phyloP scores from a whole-genome alignment of 2,888 invertebrate species.

The Rhagophthalmus giganteus region DNA sequence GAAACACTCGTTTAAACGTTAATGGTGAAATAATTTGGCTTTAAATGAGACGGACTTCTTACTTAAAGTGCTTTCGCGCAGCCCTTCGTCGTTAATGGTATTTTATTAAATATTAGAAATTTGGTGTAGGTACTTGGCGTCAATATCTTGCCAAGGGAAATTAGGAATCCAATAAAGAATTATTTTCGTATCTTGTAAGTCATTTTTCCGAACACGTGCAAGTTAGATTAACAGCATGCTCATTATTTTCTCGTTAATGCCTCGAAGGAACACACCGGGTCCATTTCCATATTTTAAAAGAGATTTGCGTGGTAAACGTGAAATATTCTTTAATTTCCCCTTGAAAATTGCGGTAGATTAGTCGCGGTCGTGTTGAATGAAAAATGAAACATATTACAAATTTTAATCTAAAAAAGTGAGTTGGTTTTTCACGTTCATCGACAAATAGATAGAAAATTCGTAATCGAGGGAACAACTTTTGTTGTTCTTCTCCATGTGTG shows the following conservation, averaged over 20 bases:
- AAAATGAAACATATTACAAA: conserved; percentile 6
- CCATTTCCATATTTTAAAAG: conserved; percentile 28
- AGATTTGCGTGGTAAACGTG: conserved; percentile 37
- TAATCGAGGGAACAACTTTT: conserved; percentile 11
- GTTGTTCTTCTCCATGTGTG: conserved; percentile 34
- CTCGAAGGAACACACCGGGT: conserved; percentile 18
- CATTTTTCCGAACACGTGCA: conserved; percentile 20
- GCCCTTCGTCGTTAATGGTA: too few relatives aligned
- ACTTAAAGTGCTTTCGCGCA: too few relatives aligned
- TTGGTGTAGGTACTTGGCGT: too few relatives aligned
- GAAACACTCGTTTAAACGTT: too few relatives aligned
- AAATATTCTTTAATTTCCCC: conserved; percentile 40
- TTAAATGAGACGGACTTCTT: too few relatives aligned
- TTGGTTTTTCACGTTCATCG: conserved; percentile 1
- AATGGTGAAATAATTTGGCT: too few relatives aligned
- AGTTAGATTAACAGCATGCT: conserved; percentile 30
- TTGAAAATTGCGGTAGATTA: conserved; percentile 35
- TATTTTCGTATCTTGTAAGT: conserved; percentile 6
- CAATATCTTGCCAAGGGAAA: too few relatives aligned
- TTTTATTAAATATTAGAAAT: too few relatives aligned
- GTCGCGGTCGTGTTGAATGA: conserved; percentile 15
- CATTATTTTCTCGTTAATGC: conserved; percentile 33
- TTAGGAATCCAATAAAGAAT: too few relatives aligned
- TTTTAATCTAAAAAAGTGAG: too few relatives aligned
- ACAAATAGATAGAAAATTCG: conserved; percentile 1